Conservation (phyloP, 2,888 invertebrate genomes). For the Tribolium freemani region DNA sequence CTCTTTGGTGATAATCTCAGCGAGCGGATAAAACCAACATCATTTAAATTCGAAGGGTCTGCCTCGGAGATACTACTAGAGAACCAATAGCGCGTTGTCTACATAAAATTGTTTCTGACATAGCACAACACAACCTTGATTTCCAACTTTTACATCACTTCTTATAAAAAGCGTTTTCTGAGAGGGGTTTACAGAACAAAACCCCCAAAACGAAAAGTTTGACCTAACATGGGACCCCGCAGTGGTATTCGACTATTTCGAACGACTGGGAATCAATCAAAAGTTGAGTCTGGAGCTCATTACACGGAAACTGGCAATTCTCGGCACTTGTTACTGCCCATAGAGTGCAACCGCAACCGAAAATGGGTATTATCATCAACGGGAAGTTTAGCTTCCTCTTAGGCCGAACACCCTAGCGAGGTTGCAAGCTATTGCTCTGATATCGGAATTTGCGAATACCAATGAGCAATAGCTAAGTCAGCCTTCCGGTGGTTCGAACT, state of each 20-base stretch:
- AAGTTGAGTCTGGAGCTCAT: background rate
- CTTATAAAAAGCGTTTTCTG: background rate
- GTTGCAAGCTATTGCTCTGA: no score
- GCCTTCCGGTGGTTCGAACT: no score
- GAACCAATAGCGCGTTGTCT: background rate
- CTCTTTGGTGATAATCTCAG: constrained; percentile 9
- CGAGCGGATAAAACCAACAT: constrained; percentile 7
- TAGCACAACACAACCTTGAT: constrained; percentile 5
- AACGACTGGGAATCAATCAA: background rate
- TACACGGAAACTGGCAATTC: background rate
- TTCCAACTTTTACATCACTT: no score
- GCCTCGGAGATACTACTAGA: constrained; percentile 3
- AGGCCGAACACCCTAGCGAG: no score
- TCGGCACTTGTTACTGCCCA: background rate
- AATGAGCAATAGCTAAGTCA: no score
- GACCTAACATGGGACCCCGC: background rate
- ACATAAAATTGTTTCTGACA: background rate
- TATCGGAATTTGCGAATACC: no score
- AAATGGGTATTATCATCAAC: no score
- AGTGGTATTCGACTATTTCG: no score
- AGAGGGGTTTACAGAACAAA: background rate
- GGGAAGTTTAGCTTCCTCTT: no score
- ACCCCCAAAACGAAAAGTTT: background rate
- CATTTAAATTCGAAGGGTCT: constrained; percentile 21
- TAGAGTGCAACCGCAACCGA: background rate